These are phyloP conservation scores for Henicopernis longicauda DNA, from an alignment of 2,113 vertebrate species.

Conservation along the genomic window DNA sequence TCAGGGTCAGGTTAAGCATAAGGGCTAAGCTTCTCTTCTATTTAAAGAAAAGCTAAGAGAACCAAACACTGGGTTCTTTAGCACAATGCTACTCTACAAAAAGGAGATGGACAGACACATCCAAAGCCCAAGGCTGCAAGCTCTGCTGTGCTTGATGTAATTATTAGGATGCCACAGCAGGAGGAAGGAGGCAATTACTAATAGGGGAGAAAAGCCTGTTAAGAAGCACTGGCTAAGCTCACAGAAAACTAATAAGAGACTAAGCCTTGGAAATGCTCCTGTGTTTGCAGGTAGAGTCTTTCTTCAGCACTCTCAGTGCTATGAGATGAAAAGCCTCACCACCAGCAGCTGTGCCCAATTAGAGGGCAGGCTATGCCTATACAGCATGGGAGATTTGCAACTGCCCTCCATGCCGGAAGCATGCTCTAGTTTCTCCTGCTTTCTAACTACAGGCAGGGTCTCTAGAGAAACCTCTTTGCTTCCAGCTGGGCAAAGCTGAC, in stretches of 20 bases:
- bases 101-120: neutral
- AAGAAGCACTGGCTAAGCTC: conserved; percentile 57
- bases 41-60: conserved; percentile 14
- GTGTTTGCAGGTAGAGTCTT: neutral
- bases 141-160: conserved; percentile 41
- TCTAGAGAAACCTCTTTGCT: neutral
- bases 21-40: neutral
- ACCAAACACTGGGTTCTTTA: neutral
- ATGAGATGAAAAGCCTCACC: neutral
- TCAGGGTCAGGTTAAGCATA: neutral
- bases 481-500: conserved; percentile 2
- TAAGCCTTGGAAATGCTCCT: conserved; percentile 11
- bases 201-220: conserved; percentile 45
- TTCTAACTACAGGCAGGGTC: neutral
- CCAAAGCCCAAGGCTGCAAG: neutral
- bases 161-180: conserved; percentile 48
- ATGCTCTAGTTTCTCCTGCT: neutral
- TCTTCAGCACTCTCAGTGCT: neutral
- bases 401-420: neutral
- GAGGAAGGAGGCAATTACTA: conserved; percentile 56
- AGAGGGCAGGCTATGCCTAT: neutral
- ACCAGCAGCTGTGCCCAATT: neutral
- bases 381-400: fast-evolving
- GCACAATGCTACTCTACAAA: neutral
- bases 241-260: conserved; percentile 21